phyloP scores from a whole-genome alignment of 2,113 vertebrate genomes.

The Rana temporaria region DNA sequence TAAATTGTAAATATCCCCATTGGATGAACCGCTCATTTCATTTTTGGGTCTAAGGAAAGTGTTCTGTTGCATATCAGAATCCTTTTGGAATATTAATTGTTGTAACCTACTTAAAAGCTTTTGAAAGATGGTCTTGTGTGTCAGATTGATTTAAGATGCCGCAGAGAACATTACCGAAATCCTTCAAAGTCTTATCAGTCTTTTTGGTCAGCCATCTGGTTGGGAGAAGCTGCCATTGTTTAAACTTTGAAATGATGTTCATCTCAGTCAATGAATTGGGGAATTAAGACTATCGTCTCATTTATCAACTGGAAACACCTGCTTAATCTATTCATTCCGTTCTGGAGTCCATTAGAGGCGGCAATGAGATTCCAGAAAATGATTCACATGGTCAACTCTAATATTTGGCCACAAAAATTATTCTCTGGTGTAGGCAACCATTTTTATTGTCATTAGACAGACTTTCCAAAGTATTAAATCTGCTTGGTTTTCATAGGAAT shows the following conservation, averaged over 20 bases:
- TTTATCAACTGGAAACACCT: neutral
- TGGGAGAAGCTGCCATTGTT: neutral
- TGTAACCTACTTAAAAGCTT: constrained; percentile 1
- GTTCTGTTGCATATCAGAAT: neutral
- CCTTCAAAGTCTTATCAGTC: constrained; percentile 1
- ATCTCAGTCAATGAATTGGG: neutral
- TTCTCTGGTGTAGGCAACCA: too few relatives aligned
- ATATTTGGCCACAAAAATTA: too few relatives aligned
- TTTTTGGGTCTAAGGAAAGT: neutral
- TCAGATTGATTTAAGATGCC: neutral
- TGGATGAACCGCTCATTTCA: too few relatives aligned
- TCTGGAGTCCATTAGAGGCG: too few relatives aligned
- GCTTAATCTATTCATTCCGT: too few relatives aligned
- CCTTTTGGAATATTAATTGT: neutral
- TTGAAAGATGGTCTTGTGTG: neutral
- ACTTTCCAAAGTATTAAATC: too few relatives aligned
- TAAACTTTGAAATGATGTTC: neutral
- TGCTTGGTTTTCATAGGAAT: too few relatives aligned
- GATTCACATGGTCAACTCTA: too few relatives aligned
- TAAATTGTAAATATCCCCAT: too few relatives aligned
- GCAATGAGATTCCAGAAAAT: too few relatives aligned
- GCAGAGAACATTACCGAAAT: neutral
- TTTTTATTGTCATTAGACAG: too few relatives aligned
- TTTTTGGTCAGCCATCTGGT: neutral
- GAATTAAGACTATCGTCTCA: neutral